Percentiles rank a stretch among this genome's conserved stretches.
phyloP scores from a whole-genome alignment of 2,113 vertebrate genomes.

The Oreochromis niloticus region DNA sequence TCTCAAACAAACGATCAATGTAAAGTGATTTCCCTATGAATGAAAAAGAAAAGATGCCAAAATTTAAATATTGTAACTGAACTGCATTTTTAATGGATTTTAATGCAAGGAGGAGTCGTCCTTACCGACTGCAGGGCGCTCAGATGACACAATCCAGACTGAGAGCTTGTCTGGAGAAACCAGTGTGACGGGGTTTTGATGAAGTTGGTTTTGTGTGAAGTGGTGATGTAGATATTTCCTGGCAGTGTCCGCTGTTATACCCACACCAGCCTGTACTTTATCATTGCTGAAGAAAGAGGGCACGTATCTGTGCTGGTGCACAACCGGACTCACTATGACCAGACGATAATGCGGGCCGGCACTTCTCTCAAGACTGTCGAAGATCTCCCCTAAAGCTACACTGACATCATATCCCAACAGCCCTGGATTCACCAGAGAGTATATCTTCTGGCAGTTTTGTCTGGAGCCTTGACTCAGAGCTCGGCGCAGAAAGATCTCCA shows the following conservation, averaged over 20 bases:
- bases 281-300: slow-evolving; percentile 70
- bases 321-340: slow-evolving; percentile 64
- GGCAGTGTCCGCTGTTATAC: neutral
- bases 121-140: slow-evolving; percentile 73
- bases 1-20: slow-evolving; percentile 64
- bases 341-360: slow-evolving; percentile 56
- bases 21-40: slow-evolving; percentile 72
- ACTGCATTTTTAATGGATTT: neutral
- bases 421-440: slow-evolving; percentile 68
- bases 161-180: slow-evolving; percentile 64
- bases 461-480: slow-evolving; percentile 44
- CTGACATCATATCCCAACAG: slow-evolving; percentile 72
- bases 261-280: slow-evolving; percentile 60
- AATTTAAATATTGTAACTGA: neutral
- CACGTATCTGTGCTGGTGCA: slow-evolving; percentile 69
- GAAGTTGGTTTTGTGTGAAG: slow-evolving; percentile 10
- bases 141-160: slow-evolving; percentile 69
- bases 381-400: slow-evolving; percentile 58
- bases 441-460: slow-evolving; percentile 62
- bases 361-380: slow-evolving; percentile 54
- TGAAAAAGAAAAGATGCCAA: neutral
- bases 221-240: slow-evolving; percentile 62
- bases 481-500: slow-evolving; percentile 74
- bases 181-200: neutral
- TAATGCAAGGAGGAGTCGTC: accelerated